phyloP scores from a whole-genome alignment of 2,888 invertebrate species.

The Drosophila tanythrix region DNA sequence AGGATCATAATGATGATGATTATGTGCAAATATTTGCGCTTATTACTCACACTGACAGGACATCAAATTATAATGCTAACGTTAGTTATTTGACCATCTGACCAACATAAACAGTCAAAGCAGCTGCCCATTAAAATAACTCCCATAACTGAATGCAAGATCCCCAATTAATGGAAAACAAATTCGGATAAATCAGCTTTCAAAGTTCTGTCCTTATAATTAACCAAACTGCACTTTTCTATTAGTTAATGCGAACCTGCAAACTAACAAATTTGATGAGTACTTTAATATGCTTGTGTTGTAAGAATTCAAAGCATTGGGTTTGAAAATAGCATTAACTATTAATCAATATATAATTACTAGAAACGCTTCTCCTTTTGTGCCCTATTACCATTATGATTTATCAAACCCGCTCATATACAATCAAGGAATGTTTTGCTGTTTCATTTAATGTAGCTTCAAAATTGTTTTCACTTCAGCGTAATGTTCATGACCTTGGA shows the following conservation, averaged over 20 bases:
- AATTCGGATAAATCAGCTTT: conserved; percentile 21
- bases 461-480: background rate
- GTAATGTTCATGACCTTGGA: background rate
- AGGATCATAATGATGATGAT: conserved; percentile 62
- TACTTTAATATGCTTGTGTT: background rate
- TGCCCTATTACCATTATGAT: background rate
- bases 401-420: too few relatives aligned
- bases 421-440: background rate
- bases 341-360: background rate
- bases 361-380: background rate
- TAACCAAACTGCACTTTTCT: conserved; percentile 7
- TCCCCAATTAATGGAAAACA: conserved; percentile 49
- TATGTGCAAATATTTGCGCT: conserved; percentile 77
- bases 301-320: background rate
- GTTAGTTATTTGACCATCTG: background rate
- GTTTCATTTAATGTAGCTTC: background rate
- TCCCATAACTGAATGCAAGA: conserved; percentile 1
- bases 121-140: background rate
- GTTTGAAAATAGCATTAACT: background rate
- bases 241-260: background rate
- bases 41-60: conserved; percentile 57
- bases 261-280: background rate
- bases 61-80: conserved; percentile 34
- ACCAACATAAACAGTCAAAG: background rate
- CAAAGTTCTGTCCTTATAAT: conserved; percentile 27